These are phyloP conservation scores for Phyllotreta striolata DNA, from an alignment of 2,888 invertebrate genomes.

Conservation along the genomic window DNA sequence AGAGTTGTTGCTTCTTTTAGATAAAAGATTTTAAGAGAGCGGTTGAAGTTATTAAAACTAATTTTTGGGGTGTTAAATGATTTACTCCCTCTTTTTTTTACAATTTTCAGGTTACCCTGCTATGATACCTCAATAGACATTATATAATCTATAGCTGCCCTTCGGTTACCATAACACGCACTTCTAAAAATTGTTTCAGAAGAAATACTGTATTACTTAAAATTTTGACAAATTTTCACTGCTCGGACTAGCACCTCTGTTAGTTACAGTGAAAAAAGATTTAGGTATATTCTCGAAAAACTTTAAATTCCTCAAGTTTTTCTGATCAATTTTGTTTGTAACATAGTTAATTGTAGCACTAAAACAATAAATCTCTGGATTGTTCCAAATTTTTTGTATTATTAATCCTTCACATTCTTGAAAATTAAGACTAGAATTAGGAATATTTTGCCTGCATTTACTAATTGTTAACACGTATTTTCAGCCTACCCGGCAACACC, in stretches of 20 bases:
- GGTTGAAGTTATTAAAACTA: no score
- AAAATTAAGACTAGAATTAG: no score
- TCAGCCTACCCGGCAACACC: slow-evolving; percentile 8
- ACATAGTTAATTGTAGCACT: background rate
- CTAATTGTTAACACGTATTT: background rate
- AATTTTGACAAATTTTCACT: no score
- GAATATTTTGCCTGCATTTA: no score
- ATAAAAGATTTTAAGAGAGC: no score
- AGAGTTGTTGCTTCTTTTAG: no score
- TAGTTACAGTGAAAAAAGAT: no score
- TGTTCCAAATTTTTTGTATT: background rate
- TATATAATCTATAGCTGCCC: no score
- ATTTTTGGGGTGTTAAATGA: no score
- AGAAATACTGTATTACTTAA: background rate
- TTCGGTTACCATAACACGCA: background rate
- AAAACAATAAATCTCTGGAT: slow-evolving; percentile 8
- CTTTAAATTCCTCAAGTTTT: background rate
- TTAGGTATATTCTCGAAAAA: slow-evolving; percentile 9
- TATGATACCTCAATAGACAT: no score
- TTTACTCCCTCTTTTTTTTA: background rate
- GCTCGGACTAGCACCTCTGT: no score
- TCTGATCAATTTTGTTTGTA: slow-evolving; percentile 7
- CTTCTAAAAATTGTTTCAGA: slow-evolving; percentile 8
- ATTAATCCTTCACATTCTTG: background rate
- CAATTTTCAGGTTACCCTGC: slow-evolving; percentile 12